Conservation (phyloP, 2,113 vertebrate genomes). For the Mixornis gularis region DNA sequence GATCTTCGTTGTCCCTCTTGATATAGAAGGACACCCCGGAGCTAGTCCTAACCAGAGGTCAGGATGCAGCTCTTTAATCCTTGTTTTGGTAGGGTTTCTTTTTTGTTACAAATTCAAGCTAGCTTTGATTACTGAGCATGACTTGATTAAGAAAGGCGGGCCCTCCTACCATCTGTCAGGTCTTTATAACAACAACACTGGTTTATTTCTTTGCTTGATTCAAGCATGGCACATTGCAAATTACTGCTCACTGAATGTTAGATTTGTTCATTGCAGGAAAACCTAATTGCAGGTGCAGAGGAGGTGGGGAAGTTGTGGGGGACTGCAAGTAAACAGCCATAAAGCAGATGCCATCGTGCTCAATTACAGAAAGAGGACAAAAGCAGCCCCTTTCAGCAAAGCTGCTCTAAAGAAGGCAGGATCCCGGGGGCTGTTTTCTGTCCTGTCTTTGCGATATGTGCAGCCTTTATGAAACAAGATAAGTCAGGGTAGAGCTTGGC, state of each 20-base stretch:
- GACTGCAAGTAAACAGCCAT: conserved; percentile 13
- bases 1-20: background rate
- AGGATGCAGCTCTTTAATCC: background rate
- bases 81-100: background rate
- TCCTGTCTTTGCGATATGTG: background rate
- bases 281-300: conserved; percentile 42
- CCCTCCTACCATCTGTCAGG: conserved; percentile 50
- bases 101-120: background rate
- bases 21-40: background rate
- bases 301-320: conserved; percentile 1
- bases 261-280: background rate
- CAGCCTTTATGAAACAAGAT: background rate
- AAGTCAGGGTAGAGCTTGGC: background rate
- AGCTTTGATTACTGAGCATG: conserved; percentile 32
- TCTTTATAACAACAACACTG: conserved; percentile 2
- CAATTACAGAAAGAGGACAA: conserved; percentile 11
- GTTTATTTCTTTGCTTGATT: conserved; percentile 33
- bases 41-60: background rate
- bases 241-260: background rate
- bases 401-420: background rate
- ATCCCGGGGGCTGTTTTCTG: conserved; percentile 6
- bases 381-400: conserved; percentile 4
- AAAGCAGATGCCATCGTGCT: background rate
- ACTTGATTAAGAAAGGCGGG: conserved; percentile 52
- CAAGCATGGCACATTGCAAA: conserved; percentile 11